Evolutionary conservation across 30 jellyfish, hydroid and myxozoan species (phyloP).

Genomic region (Aurelia coerulea): DNA sequence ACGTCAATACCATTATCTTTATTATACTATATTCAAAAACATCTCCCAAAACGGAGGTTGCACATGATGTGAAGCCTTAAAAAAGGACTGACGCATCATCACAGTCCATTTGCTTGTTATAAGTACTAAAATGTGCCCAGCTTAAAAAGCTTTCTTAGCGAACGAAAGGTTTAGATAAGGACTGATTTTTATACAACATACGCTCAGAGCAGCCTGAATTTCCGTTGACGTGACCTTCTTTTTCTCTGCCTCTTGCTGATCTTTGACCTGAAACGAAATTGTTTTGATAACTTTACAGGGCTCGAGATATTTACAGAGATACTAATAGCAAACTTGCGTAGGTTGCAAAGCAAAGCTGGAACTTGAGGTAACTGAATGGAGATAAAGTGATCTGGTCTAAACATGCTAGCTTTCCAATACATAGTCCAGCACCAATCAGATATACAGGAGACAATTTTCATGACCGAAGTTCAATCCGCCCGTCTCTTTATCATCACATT

Average conservation of each 20-base stretch:
- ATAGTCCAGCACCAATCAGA: slow-evolving; percentile 7
- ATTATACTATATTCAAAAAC: too few relatives aligned
- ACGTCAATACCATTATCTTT: too few relatives aligned
- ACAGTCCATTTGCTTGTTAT: background rate
- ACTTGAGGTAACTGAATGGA: too few relatives aligned
- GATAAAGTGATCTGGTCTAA: too few relatives aligned
- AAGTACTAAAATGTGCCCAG: background rate
- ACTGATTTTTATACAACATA: background rate
- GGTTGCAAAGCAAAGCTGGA: too few relatives aligned
- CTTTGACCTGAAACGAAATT: slow-evolving; percentile 63
- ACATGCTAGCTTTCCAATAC: too few relatives aligned
- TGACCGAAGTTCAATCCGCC: slow-evolving; percentile 50
- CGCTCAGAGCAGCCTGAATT: slow-evolving; percentile 80
- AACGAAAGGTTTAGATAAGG: background rate
- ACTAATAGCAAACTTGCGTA: background rate
- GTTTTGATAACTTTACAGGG: too few relatives aligned
- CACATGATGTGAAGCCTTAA: too few relatives aligned
- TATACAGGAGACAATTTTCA: slow-evolving; percentile 56
- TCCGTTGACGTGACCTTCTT: slow-evolving; percentile 98
- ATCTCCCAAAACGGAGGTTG: too few relatives aligned
- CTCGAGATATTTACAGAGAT: background rate
- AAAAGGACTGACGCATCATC: too few relatives aligned
- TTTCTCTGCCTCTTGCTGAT: slow-evolving; percentile 99
- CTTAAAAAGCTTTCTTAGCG: background rate
- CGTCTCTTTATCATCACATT: slow-evolving; percentile 59